Base-by-base conservation (phyloP, 2,797 vertebrate genomes). In the Zalophus californianus region DNA sequence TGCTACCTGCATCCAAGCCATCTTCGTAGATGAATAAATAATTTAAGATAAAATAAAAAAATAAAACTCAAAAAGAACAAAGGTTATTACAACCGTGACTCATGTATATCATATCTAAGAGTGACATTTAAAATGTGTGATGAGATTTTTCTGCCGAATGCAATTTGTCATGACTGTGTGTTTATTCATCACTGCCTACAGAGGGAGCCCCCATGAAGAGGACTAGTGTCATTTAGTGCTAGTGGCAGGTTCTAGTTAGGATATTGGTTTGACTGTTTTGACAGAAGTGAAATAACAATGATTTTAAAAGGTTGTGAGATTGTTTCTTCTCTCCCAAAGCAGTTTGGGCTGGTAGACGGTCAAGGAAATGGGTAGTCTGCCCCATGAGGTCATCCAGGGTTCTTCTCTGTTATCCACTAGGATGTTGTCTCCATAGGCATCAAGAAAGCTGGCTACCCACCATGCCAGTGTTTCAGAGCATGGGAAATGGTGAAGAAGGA, bases 11-110 rank as follows among this genome's bases (percentile, higher is more conserved):
- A 75, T 78, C 56, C 41, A 95, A 44, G n/a, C 35, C 58, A 27
- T 78, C 54, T 58, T 78, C 27, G 50, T 8, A 52, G 72, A 25
- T 86, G 20, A 38, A 20, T 16, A 16, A 38, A 78, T 91, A 56
- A 79, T 70, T 50, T 50, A 72, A 92, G 50, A 66, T 64, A 58
- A 95, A 93, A 80, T 18, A 80, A 68, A 85, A 50, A 92, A 52
- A 41, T 15, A 52, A 60, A 95, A 3, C 84, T 64, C 13, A 10
- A 18, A 83, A 92, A 92, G 32, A 90, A 70, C 79, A 41, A 62
- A 82, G 50, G n/a, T 78, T n/a, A 50, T 66, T 18, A 35, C 1
- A 12, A 48, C 62, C 13, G 1, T 7, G n/a, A 72, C 48, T 94
- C 88, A 15, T 23, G 54, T 68, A 38, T 66, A 7, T 56, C 85